A percentile compares a stretch with the other conserved stretches of the same genome.
Conservation (phyloP, 2,888 invertebrate species). For the Arge pagana region DNA sequence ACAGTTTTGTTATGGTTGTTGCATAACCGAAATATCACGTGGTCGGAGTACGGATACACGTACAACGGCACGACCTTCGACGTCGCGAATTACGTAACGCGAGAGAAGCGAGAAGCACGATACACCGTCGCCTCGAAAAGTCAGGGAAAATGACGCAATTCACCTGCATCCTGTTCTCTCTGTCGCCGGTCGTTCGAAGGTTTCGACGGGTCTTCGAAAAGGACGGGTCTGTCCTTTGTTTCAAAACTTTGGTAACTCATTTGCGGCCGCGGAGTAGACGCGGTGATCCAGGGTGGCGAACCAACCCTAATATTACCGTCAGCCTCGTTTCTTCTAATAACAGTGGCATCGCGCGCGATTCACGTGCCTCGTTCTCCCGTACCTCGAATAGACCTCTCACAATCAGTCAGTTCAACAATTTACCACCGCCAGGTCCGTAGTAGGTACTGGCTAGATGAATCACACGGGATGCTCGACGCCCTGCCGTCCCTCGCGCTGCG, state of each 20-base stretch:
- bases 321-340: conserved; percentile 46
- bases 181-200: conserved; percentile 9
- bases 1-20: no score
- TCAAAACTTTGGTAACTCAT: conserved; percentile 21
- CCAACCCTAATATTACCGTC: conserved; percentile 43
- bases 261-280: conserved; percentile 1
- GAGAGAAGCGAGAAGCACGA: no score
- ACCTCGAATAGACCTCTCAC: conserved; percentile 7
- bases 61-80: conserved; percentile 13
- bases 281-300: conserved; percentile 29
- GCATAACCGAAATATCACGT: no score
- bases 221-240: conserved; percentile 31
- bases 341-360: conserved; percentile 28
- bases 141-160: conserved; percentile 18
- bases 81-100: conserved; percentile 10
- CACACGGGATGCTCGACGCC: no score
- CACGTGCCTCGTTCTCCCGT: conserved; percentile 10
- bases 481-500: no score
- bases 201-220: conserved; percentile 4
- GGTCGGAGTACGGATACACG: no score
- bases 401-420: conserved; percentile 2
- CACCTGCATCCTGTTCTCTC: conserved; percentile 24
- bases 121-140: conserved; percentile 16
- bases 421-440: no score
- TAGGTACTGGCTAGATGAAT: no score